These are phyloP conservation scores for Sipha flava DNA, from an alignment of 1,140 invertebrate genomes.

Conservation along the genomic window DNA sequence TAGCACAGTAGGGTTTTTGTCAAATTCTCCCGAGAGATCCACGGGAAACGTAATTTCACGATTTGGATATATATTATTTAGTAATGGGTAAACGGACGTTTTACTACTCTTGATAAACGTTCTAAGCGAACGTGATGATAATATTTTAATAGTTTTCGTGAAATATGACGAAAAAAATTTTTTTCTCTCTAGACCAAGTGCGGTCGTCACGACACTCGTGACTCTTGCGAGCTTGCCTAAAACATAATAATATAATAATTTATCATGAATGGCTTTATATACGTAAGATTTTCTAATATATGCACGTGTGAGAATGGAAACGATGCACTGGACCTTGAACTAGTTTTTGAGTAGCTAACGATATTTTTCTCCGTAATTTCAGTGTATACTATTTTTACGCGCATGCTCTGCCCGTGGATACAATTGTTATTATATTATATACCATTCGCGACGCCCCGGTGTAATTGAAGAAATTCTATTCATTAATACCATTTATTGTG, in stretches of 20 bases:
- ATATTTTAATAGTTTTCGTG: too few relatives aligned
- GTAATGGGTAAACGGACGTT: too few relatives aligned
- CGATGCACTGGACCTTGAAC: conserved; percentile 24
- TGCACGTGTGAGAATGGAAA: background rate
- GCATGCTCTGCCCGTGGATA: background rate
- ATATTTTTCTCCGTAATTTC: background rate
- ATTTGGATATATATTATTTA: too few relatives aligned
- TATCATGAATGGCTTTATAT: background rate
- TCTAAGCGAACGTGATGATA: too few relatives aligned
- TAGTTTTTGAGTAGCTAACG: background rate
- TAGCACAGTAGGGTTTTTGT: too few relatives aligned
- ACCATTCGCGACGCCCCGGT: background rate
- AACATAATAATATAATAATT: background rate
- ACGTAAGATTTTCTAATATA: background rate
- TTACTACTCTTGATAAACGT: too few relatives aligned
- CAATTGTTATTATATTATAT: background rate
- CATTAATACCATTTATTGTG: too few relatives aligned
- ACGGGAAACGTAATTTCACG: too few relatives aligned
- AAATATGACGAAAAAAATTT: too few relatives aligned
- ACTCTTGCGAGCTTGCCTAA: background rate
- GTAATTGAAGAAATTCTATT: conserved; percentile 11
- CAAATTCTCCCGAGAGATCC: too few relatives aligned
- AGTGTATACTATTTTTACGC: background rate
- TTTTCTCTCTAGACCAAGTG: background rate
- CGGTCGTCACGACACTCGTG: background rate